phyloP scores from a whole-genome alignment of 2,113 vertebrate genomes.

The Laticauda colubrina region DNA sequence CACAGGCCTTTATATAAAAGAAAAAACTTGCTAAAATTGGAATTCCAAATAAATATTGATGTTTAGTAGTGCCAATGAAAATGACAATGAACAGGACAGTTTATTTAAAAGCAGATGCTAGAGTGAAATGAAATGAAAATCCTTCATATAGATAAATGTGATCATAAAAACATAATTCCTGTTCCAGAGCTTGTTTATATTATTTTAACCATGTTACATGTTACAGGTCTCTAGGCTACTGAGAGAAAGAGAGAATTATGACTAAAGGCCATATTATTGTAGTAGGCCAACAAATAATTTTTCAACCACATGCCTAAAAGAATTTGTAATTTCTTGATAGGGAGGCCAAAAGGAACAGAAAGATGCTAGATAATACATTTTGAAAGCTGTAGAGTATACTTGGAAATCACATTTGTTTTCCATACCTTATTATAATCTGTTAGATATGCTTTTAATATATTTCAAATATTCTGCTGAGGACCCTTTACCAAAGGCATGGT shows the following conservation, averaged over 20 bases:
- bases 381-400: conserved; percentile 8
- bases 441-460: conserved; percentile 28
- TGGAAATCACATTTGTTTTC: conserved; percentile 23
- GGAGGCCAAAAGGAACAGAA: conserved; percentile 17
- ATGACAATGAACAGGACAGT: conserved; percentile 13
- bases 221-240: background rate
- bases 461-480: conserved; percentile 9
- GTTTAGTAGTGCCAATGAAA: conserved; percentile 9
- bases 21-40: background rate
- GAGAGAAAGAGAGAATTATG: background rate
- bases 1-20: background rate
- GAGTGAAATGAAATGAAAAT: background rate
- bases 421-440: conserved; percentile 17
- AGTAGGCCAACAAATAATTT: conserved; percentile 9
- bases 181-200: background rate
- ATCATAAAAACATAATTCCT: background rate
- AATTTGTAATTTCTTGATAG: conserved; percentile 36
- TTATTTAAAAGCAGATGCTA: conserved; percentile 8
- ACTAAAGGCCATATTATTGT: background rate
- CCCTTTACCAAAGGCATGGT: conserved; percentile 13
- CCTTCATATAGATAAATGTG: conserved; percentile 23
- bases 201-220: background rate
- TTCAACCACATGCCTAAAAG: conserved; percentile 36
- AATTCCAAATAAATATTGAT: background rate
- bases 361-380: background rate